A percentile compares a stretch with the other conserved stretches of the same genome.
phyloP scores from a whole-genome alignment of 1,140 invertebrate species.

The Apis mellifera region Amel_HAv3.1 CM009937.2:12113001-12113500 shows the following conservation, averaged over 20 bases:
- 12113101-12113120: constrained; percentile 81
- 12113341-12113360: constrained; percentile 96
- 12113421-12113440: constrained; percentile 73
- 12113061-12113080: constrained; percentile 77
- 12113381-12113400: constrained; percentile 89
- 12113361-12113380: constrained; percentile 90
- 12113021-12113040: constrained; percentile 70
- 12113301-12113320: constrained; percentile 65
- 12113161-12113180: constrained; percentile 81
- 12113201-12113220: constrained; percentile 70
- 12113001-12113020: constrained; percentile 68
- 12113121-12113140: constrained; percentile 82
- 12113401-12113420: constrained; percentile 84
- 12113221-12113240: constrained; percentile 63
- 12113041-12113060: constrained; percentile 73
- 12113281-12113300: constrained; percentile 64
- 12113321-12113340: constrained; percentile 87
- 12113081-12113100: constrained; percentile 75
- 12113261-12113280: constrained; percentile 65
- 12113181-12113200: constrained; percentile 77
- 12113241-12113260: constrained; percentile 68
- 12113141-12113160: constrained; percentile 82
- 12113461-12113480: constrained; percentile 80
- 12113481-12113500: constrained; percentile 78
- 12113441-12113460: constrained; percentile 72